phyloP scores from a whole-genome alignment of 2,113 vertebrate species.

The Eulacestoma nigropectus region DNA sequence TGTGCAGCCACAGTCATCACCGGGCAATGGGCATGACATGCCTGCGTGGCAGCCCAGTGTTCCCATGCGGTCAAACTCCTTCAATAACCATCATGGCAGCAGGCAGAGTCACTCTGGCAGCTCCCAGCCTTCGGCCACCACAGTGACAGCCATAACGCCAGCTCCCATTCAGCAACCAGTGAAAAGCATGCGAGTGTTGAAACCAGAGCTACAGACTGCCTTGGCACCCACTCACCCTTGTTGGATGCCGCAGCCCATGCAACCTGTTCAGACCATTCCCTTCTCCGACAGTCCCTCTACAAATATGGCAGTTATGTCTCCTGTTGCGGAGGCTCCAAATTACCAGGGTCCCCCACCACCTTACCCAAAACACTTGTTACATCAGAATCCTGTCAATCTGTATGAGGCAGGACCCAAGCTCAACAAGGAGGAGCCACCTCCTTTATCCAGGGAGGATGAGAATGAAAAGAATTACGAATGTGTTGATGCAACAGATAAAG shows the following conservation, averaged over 20 bases:
- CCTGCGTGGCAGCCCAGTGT: constrained; percentile 84
- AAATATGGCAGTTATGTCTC: constrained; percentile 66
- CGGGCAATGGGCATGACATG: constrained; percentile 81
- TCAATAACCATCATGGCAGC: constrained; percentile 83
- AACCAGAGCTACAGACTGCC: constrained; percentile 93
- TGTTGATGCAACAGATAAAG: constrained; percentile 76
- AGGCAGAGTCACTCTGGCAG: constrained; percentile 74
- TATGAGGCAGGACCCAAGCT: constrained; percentile 67
- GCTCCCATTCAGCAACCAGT: constrained; percentile 92
- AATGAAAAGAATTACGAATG: constrained; percentile 66
- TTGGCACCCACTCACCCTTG: constrained; percentile 92
- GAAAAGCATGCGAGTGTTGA: constrained; percentile 92
- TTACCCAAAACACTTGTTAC: constrained; percentile 91
- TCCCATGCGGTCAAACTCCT: constrained; percentile 90
- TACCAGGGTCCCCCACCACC: constrained; percentile 80
- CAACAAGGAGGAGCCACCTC: constrained; percentile 69
- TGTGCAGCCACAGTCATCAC: constrained; percentile 75
- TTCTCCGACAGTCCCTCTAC: constrained; percentile 67
- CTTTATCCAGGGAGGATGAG: constrained; percentile 75
- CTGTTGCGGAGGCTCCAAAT: constrained; percentile 81
- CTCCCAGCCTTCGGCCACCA: constrained; percentile 91
- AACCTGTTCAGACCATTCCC: constrained; percentile 64
- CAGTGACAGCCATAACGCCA: constrained; percentile 92
- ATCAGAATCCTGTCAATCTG: constrained; percentile 69
- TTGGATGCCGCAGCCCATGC: constrained; percentile 80